A percentile compares a stretch with the other conserved stretches of the same genome.
phyloP scores from a whole-genome alignment of 1,140 invertebrate genomes.

The Brachionus plicatilis region DNA sequence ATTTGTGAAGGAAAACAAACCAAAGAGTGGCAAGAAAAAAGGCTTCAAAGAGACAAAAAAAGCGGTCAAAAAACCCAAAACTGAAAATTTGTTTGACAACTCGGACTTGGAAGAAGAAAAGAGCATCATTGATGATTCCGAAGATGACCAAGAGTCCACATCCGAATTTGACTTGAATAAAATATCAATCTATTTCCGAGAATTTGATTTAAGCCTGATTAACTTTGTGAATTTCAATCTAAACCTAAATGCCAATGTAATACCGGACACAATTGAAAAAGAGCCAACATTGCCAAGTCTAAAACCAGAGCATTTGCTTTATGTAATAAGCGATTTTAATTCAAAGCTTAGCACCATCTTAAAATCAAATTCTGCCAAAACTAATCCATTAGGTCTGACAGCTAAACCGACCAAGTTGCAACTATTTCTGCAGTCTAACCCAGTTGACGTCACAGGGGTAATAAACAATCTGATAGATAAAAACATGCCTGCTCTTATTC shows the following conservation, averaged over 20 bases:
- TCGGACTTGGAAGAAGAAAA: background rate
- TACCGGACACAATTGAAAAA: background rate
- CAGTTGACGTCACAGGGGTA: background rate
- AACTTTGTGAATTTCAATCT: slow-evolving; percentile 25
- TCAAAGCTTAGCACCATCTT: background rate
- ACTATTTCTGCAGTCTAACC: background rate
- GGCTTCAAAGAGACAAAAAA: background rate
- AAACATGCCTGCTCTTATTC: background rate
- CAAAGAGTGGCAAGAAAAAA: background rate
- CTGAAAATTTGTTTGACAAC: background rate
- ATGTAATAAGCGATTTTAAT: slow-evolving; percentile 21
- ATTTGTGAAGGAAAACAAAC: background rate
- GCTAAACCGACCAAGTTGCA: background rate
- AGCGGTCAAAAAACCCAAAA: background rate
- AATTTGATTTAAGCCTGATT: background rate
- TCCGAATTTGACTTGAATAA: slow-evolving; percentile 3
- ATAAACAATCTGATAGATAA: background rate
- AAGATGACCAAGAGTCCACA: background rate
- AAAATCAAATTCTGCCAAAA: slow-evolving; percentile 11
- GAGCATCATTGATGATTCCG: background rate
- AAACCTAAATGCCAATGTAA: background rate
- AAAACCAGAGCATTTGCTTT: slow-evolving; percentile 3
- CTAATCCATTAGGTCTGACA: background rate
- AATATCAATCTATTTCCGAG: slow-evolving; percentile 21
- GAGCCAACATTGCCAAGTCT: background rate